Evolutionary conservation across 2,888 invertebrate species (phyloP).

Genomic region (Drosophila anceps): DNA sequence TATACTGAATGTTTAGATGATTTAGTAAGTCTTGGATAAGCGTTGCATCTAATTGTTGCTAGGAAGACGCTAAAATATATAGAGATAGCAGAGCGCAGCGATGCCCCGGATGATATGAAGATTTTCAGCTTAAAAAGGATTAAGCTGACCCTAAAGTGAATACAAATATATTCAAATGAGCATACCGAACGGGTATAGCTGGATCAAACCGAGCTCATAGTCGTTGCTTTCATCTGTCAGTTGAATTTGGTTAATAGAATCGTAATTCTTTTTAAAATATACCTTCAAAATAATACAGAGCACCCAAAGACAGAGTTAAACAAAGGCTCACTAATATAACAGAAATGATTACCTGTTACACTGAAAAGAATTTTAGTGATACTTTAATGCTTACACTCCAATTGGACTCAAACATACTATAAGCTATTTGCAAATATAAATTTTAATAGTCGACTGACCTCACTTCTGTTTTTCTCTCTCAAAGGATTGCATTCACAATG

Average conservation of each 20-base stretch:
- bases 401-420: not conserved
- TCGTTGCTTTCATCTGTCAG: not conserved
- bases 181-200: not conserved
- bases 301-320: too few relatives aligned
- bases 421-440: too few relatives aligned
- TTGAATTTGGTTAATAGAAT: not conserved
- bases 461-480: not conserved
- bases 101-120: too few relatives aligned
- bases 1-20: not conserved
- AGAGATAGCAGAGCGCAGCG: not conserved
- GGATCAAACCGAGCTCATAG: not conserved
- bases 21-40: too few relatives aligned
- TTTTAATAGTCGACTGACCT: not conserved
- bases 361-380: too few relatives aligned
- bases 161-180: too few relatives aligned
- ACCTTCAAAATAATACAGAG: too few relatives aligned
- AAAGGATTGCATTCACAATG: not conserved
- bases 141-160: too few relatives aligned
- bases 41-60: not conserved
- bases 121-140: too few relatives aligned
- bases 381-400: not conserved
- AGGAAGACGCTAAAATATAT: not conserved
- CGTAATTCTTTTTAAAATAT: not conserved
- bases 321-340: too few relatives aligned
- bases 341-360: too few relatives aligned